These are phyloP conservation scores for Anthrax anthrax DNA, from an alignment of 2,888 invertebrate species.

Conservation along the genomic window DNA sequence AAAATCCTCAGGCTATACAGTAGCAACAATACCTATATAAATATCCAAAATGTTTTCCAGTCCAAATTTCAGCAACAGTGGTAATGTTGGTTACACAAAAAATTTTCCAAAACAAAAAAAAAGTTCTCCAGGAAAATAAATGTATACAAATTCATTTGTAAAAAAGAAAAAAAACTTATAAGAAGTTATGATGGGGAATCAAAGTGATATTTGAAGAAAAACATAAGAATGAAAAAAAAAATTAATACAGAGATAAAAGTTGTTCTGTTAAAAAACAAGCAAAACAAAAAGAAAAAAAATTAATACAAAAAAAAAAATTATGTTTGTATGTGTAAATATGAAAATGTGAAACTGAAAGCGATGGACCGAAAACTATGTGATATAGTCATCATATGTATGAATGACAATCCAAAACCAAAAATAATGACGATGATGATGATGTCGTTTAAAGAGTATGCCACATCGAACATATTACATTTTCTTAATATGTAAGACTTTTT, in stretches of 20 bases:
- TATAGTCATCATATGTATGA: slow-evolving; percentile 9
- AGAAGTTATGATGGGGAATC: too few species aligned
- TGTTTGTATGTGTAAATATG: too few species aligned
- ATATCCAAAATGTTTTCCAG: neutral
- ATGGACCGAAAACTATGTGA: slow-evolving; percentile 12
- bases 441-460: slow-evolving; percentile 9
- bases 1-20: neutral
- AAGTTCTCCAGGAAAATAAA: neutral
- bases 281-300: too few species aligned
- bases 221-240: too few species aligned
- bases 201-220: too few species aligned
- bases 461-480: slow-evolving; percentile 3
- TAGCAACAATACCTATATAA: neutral
- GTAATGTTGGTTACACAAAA: slow-evolving; percentile 2
- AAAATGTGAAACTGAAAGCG: slow-evolving; percentile 8
- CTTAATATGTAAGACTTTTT: too few species aligned
- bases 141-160: too few species aligned
- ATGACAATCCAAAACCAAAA: slow-evolving; percentile 8
- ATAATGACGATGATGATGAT: slow-evolving; percentile 6
- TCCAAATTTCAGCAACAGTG: too few species aligned
- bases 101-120: neutral
- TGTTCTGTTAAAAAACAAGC: too few species aligned
- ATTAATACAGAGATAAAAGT: too few species aligned
- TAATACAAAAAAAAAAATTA: too few species aligned
- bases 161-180: too few species aligned